Base-by-base conservation (phyloP, 1,140 invertebrate species). In the Meloidogyne hapla region DNA sequence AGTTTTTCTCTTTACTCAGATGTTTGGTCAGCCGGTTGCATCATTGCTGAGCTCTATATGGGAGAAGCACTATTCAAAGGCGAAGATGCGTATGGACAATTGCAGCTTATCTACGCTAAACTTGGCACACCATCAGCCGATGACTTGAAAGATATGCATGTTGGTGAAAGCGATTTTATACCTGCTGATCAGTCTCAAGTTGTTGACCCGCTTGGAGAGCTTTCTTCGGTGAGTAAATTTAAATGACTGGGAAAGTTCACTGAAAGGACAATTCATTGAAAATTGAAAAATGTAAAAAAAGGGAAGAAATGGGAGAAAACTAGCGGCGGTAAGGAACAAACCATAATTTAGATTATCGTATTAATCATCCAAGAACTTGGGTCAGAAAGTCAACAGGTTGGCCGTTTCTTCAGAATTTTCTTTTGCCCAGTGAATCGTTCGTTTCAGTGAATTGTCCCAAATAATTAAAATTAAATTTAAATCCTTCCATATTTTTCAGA, bases 1-100 rank as follows among this genome's bases (percentile, higher is more conserved):
- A 13, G 12, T 42, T 42, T 13, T 12, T 1, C 40, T 15, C 88
- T 93, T 94, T 75, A 94, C 94, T 12, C 91, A 63, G 96, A 99
- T 88, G 91, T 98, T 70, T 99, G 96, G 96, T 95, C 94, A 42
- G 91, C 92, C 70, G 96, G 93, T 9, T 98, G 95, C 87, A 97
- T 99, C 73, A 91, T 98, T 81, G 94, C 93, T 2, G 95, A 99
- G 62, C 65, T 85, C 26, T 74, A 81, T 18, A 40, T 13, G 23
- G 15, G 76, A 61, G 68, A 71, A 67, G 40, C 94, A 0, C 83
- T 96, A 9, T 94, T 96, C 87, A 91, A 91, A 61, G 94, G 93
- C 1, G 90, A 90, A 8, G 93, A 93, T 0, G 94, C 96, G 86
- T 91, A 91, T 48, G 92, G 94, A 85, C 94, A 96, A 87, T 88